Evolutionary conservation across 35 echinoderm and acorn worm species (phyloP).

Genomic region (Diadema setosum): DNA sequence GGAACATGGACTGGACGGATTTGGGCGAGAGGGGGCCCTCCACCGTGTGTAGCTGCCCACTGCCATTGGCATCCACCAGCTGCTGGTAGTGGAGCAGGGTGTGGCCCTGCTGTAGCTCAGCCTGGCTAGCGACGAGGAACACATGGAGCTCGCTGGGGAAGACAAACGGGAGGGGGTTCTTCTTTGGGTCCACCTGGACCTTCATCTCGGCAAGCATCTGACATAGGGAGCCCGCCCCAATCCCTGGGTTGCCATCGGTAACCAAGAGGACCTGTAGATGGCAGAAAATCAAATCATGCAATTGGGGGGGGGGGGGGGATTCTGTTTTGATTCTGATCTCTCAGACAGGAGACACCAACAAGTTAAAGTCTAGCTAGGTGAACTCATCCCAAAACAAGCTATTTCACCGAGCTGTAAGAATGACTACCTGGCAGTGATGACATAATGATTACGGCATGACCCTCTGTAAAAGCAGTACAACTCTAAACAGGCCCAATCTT

Average conservation of each 20-base stretch:
- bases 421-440: not conserved
- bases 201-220: constrained; percentile 33
- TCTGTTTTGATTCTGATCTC: not conserved
- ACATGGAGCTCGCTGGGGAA: constrained; percentile 76
- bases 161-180: constrained; percentile 57
- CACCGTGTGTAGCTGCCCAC: constrained; percentile 37
- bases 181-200: not conserved
- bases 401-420: not conserved
- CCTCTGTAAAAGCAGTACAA: too few species aligned
- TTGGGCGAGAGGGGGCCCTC: constrained; percentile 47
- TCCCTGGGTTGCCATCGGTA: constrained; percentile 84
- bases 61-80: constrained; percentile 62
- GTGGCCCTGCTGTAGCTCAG: constrained; percentile 56
- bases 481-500: not conserved
- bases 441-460: not conserved
- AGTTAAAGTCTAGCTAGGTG: not conserved
- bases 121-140: constrained; percentile 40
- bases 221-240: constrained; percentile 70
- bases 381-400: not conserved
- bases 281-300: not conserved
- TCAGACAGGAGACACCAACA: not conserved
- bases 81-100: constrained; percentile 54
- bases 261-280: constrained; percentile 71
- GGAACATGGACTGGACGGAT: constrained; percentile 53
- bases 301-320: not conserved